Base-by-base conservation (phyloP, 1,140 invertebrate species). In the Metopolophium dirhodum region DNA sequence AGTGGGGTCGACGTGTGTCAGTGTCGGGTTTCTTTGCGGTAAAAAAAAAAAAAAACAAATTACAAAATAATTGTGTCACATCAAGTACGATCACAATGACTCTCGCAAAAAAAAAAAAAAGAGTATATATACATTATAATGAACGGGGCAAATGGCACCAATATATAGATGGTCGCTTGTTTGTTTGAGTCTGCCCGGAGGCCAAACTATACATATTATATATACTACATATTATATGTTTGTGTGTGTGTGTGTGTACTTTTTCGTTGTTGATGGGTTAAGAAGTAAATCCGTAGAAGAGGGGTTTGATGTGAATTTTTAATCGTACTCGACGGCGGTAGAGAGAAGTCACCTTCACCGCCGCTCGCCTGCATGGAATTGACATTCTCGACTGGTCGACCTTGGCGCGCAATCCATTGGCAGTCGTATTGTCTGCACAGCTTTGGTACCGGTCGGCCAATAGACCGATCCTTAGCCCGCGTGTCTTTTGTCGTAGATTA, bases 361-460 rank as follows among this genome's bases (percentile, higher is more conserved):
- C 77, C 90, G 90, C 22, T 51, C 37, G 37, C 45, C 88, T 35
- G 57, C 37, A 77, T 92, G 91, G 68, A 93, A 93, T 93, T 93
- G 91, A 83, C 91, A 93, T 93, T 93, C 77, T 93, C 91, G 37
- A 93, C 91, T 14, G 91, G 91, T 93, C 82, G 91, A 93, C 91
- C 91, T 93, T 93, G 91, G 91, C 91, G 77, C 37, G 54, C 41
- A 22, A 90, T 90, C 54, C 57, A 45, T 68, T 35, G 89, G 88
- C 88, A 89, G 51, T 89, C 45, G 89, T 90, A 90, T 90, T 90
- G 89, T 90, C 89, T 90, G 89, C 54, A 90, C 89, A 68, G 41
- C 89, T 90, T 90, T 57, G 88, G 88, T 89, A 57, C 87, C 35
- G 87, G 49, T 57, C 87, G 87, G 35, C 87, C 51, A 35, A 89